A percentile compares a stretch with the other conserved stretches of the same genome.
Evolutionary conservation across 2,113 vertebrate genomes (phyloP).

Genomic region (Pleuronectes platessa): DNA sequence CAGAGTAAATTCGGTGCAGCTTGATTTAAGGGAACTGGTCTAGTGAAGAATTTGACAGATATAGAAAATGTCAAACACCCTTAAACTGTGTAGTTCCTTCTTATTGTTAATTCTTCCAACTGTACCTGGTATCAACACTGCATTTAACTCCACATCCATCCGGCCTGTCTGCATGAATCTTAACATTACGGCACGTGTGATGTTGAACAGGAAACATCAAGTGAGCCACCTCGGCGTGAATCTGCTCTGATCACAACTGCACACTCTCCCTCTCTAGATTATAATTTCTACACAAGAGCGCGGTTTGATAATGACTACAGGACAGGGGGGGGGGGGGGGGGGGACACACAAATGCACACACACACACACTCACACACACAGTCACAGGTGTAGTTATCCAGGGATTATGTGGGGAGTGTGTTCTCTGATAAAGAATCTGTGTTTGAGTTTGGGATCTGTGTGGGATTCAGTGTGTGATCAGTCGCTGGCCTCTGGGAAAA

Average conservation of each 20-base stretch:
- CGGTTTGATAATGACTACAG: constrained; percentile 17
- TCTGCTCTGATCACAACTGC: neutral
- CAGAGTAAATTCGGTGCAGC: no score
- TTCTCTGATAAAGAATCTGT: constrained; percentile 75
- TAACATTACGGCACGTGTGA: neutral
- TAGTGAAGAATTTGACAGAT: no score
- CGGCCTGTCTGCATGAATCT: neutral
- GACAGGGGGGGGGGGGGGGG: neutral
- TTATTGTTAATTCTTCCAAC: no score
- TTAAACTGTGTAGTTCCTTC: no score
- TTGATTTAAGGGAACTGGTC: no score
- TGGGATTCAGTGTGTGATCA: constrained; percentile 66
- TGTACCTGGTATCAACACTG: no score
- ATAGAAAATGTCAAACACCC: no score
- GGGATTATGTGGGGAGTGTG: constrained; percentile 74
- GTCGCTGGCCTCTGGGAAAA: constrained; percentile 48
- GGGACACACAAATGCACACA: neutral
- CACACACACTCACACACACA: constrained; percentile 19
- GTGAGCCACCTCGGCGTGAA: neutral
- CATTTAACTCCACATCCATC: no score
- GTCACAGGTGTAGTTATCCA: constrained; percentile 55
- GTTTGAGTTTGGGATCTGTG: constrained; percentile 77
- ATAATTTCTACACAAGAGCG: neutral
- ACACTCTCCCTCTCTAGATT: neutral
- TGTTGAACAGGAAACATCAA: neutral